Evolutionary conservation across 2,113 vertebrate species (phyloP).

Genomic region (Taxidea taxus): DNA sequence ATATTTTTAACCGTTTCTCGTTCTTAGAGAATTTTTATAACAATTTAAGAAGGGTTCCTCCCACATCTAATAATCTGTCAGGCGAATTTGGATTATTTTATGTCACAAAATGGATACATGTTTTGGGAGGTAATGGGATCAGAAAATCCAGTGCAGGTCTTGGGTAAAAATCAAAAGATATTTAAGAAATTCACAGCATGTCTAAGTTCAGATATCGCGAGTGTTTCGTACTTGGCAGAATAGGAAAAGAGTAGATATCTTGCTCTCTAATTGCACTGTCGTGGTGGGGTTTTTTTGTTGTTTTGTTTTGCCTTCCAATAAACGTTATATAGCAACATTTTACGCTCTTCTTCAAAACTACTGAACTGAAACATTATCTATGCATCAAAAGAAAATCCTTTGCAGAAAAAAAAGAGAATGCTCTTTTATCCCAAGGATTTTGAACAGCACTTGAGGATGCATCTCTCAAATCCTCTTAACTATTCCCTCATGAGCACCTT

Average conservation of each 20-base stretch:
- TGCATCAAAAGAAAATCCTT: constrained; percentile 16
- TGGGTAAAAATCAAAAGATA: constrained; percentile 6
- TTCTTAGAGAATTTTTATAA: background rate
- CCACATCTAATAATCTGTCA: background rate
- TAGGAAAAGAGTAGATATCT: constrained; percentile 19
- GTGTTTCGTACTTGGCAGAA: constrained; percentile 56
- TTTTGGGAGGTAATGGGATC: background rate
- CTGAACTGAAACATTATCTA: constrained; percentile 10
- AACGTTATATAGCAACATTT: constrained; percentile 1
- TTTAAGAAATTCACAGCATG: constrained; percentile 58
- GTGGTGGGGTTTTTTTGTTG: background rate
- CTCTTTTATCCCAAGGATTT: background rate
- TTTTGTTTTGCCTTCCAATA: background rate
- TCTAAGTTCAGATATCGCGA: constrained; percentile 43
- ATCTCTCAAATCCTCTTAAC: constrained; percentile 7
- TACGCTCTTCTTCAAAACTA: constrained; percentile 38
- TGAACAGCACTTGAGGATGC: background rate
- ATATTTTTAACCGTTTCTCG: constrained; percentile 41
- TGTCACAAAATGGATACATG: constrained; percentile 44
- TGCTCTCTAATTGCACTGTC: constrained; percentile 20
- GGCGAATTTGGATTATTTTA: constrained; percentile 43
- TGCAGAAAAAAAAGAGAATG: background rate
- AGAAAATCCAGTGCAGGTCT: constrained; percentile 43
- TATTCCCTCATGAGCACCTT: background rate
- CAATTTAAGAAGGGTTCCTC: background rate